Conservation (phyloP, 2,888 invertebrate genomes). For the Protonemura montana region DNA sequence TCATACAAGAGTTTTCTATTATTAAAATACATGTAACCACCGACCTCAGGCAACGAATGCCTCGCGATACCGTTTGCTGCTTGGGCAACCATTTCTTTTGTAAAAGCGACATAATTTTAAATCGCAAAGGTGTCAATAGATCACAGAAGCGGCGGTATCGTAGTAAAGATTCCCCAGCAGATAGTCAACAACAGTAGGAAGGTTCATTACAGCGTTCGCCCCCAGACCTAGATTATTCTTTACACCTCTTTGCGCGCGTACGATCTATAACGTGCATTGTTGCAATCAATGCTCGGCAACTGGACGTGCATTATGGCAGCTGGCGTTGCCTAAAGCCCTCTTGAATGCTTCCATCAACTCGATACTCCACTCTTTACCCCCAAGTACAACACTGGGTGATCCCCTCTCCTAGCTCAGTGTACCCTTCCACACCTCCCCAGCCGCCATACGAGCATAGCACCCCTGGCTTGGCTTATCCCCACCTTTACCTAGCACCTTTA, state of each 20-base stretch:
- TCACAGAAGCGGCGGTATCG: neutral
- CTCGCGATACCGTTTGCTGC: too few species aligned
- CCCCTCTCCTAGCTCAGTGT: neutral
- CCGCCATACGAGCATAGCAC: neutral
- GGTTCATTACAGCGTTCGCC: neutral
- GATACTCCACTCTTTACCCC: constrained; percentile 7
- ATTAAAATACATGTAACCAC: too few species aligned
- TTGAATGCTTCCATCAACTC: constrained; percentile 28
- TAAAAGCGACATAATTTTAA: neutral
- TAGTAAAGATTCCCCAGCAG: neutral
- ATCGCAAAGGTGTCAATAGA: neutral
- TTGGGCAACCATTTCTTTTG: too few species aligned
- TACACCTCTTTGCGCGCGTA: neutral
- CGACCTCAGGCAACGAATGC: too few species aligned
- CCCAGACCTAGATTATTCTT: neutral
- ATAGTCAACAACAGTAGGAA: neutral
- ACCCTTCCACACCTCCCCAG: neutral
- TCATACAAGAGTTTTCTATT: too few species aligned
- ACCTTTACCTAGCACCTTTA: neutral
- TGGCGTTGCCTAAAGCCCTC: neutral
- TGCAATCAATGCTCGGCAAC: neutral
- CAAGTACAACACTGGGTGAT: constrained; percentile 1
- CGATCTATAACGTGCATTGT: neutral
- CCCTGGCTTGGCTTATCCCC: neutral
- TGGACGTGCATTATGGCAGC: constrained; percentile 1